phyloP scores from a whole-genome alignment of 2,113 vertebrate species.

The Sander lucioperca region DNA sequence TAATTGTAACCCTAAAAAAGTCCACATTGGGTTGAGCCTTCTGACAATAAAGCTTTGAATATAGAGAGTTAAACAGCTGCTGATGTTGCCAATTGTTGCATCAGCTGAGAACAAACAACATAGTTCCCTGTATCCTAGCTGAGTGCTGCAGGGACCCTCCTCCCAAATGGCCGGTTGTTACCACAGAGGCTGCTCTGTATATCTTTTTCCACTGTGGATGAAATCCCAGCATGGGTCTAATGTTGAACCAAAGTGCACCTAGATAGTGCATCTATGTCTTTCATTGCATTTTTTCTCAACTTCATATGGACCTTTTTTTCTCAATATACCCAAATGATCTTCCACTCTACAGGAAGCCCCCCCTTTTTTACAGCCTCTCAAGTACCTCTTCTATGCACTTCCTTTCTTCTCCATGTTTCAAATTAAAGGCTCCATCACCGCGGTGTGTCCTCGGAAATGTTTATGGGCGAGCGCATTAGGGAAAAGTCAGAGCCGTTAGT shows the following conservation, averaged over 20 bases:
- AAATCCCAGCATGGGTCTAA: conserved; percentile 49
- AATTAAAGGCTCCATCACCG: conserved; percentile 31
- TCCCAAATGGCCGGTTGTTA: conserved; percentile 51
- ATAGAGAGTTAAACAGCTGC: background rate
- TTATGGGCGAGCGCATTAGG: conserved; percentile 42
- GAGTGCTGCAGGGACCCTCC: conserved; percentile 33
- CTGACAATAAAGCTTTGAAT: background rate
- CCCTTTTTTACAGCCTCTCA: conserved; percentile 20
- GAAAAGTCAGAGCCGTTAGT: conserved; percentile 50
- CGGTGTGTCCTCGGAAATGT: conserved; percentile 47
- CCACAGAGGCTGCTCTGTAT: conserved; percentile 23
- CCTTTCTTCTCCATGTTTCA: conserved; percentile 39
- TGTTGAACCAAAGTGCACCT: conserved; percentile 18
- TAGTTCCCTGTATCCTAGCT: conserved; percentile 27
- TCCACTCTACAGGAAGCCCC: conserved; percentile 9
- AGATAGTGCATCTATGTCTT: conserved; percentile 16
- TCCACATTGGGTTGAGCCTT: conserved; percentile 6
- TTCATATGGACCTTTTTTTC: conserved; percentile 27
- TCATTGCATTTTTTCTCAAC: background rate
- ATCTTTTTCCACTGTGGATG: conserved; percentile 10
- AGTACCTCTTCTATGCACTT: conserved; percentile 26
- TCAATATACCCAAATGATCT: conserved; percentile 41
- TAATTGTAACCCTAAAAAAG: conserved; percentile 37
- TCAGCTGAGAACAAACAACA: conserved; percentile 60
- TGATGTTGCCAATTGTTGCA: conserved; percentile 48